A percentile compares a stretch with the other conserved stretches of the same genome.
phyloP scores from a whole-genome alignment of 2,888 invertebrate species.

The Anodontia alba region DNA sequence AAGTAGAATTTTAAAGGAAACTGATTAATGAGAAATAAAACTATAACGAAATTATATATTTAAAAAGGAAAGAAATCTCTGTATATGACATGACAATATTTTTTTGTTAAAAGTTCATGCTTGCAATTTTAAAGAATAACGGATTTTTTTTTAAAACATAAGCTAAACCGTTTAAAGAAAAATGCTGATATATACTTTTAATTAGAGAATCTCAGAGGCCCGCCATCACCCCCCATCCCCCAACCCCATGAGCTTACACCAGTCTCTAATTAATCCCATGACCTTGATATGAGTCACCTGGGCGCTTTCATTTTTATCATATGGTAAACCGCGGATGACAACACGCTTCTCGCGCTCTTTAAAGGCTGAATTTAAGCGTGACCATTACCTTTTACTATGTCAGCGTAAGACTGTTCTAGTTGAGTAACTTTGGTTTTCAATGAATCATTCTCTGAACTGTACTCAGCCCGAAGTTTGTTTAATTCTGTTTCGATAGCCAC shows the following conservation, averaged over 20 bases:
- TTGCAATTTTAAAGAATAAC: too few species aligned
- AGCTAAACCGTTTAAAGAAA: too few species aligned
- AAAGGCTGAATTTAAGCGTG: neutral
- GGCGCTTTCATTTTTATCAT: conserved; percentile 7
- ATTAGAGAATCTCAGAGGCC: too few species aligned
- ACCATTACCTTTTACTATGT: neutral
- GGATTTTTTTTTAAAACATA: too few species aligned
- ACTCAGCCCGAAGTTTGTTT: neutral
- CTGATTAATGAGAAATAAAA: too few species aligned
- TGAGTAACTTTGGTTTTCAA: neutral
- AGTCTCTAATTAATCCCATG: neutral
- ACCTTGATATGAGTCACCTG: neutral
- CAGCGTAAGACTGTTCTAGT: conserved; percentile 6
- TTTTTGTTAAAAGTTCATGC: too few species aligned
- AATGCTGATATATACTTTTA: too few species aligned
- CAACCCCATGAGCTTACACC: conserved; percentile 5
- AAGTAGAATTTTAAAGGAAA: too few species aligned
- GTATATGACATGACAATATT: too few species aligned
- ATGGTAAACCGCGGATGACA: neutral
- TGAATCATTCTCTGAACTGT: conserved; percentile 8
- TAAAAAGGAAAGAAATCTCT: too few species aligned
- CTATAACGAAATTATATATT: too few species aligned
- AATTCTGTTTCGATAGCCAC: conserved; percentile 6
- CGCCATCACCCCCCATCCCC: too few species aligned
- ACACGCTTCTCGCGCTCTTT: conserved; percentile 2